phyloP scores from a whole-genome alignment of 2,888 invertebrate species.

The Catocala sponsa region DNA sequence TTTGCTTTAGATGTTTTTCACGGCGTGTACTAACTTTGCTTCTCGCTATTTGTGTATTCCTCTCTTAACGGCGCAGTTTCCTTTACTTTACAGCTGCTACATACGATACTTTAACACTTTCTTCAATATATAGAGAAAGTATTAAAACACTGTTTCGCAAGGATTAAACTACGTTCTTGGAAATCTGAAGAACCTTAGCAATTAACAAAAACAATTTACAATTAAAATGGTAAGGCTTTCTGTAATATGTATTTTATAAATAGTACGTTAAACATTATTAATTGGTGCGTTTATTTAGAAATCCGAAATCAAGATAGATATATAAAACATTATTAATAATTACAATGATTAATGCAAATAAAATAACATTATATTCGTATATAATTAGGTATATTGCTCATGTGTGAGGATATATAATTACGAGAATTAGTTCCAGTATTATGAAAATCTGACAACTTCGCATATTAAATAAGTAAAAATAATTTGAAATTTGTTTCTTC shows the following conservation, averaged over 20 bases:
- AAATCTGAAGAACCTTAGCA: neutral
- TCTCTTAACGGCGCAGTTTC: slow-evolving; percentile 15
- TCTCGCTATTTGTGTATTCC: slow-evolving; percentile 14
- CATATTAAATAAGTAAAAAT: too few species aligned
- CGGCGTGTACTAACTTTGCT: slow-evolving; percentile 14
- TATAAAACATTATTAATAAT: too few species aligned
- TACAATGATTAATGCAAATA: too few species aligned
- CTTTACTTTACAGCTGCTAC: slow-evolving; percentile 17
- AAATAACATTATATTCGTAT: too few species aligned
- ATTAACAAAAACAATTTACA: neutral
- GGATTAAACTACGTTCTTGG: slow-evolving; percentile 10
- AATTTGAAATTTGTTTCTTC: too few species aligned
- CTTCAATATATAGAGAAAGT: slow-evolving; percentile 10
- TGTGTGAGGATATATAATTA: too few species aligned
- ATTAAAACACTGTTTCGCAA: slow-evolving; percentile 11
- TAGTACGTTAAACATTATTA: neutral
- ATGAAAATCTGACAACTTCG: too few species aligned
- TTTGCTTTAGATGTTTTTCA: slow-evolving; percentile 12
- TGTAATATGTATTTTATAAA: neutral
- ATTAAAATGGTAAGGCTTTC: neutral
- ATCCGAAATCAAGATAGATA: too few species aligned
- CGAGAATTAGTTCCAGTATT: too few species aligned
- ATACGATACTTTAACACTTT: slow-evolving; percentile 16
- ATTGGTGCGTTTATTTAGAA: too few species aligned
- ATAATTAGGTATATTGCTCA: too few species aligned